A percentile compares a stretch with the other conserved stretches of the same genome.
Conservation (phyloP, 2,113 vertebrate species). For the rat (Rattus norvegicus) region GRCr8 NC_086024.1:41068501-41069000, state of each 20-base stretch:
- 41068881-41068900: too few relatives aligned
- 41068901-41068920: too few relatives aligned
- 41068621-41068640: conserved; percentile 5
- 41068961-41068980: too few relatives aligned
- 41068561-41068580: neutral
- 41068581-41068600: neutral
- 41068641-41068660: conserved; percentile 29
- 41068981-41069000: too few relatives aligned
- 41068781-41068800: conserved; percentile 39
- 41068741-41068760: neutral
- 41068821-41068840: too few relatives aligned
- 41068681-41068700: neutral
- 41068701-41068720: neutral
- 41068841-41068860: too few relatives aligned
- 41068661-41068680: neutral
- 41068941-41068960: too few relatives aligned
- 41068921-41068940: too few relatives aligned
- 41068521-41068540: neutral
- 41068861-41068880: too few relatives aligned
- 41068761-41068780: neutral
- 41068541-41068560: neutral
- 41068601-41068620: conserved; percentile 34
- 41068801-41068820: too few relatives aligned
- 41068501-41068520: neutral
- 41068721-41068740: conserved; percentile 34